phyloP scores from a whole-genome alignment of 2,113 vertebrate species.

The Podarcis cretensis region DNA sequence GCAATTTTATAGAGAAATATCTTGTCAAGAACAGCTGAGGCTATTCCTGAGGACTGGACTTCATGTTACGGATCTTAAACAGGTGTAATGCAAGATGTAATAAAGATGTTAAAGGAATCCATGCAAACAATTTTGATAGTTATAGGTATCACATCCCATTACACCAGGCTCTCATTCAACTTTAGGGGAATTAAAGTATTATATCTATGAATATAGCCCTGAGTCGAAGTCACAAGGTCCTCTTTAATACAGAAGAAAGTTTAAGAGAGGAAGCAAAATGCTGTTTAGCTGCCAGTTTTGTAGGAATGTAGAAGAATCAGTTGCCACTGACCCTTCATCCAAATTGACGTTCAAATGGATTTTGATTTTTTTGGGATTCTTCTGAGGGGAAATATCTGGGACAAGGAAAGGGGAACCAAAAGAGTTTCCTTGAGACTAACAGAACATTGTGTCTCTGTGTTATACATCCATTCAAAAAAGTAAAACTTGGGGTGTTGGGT shows the following conservation, averaged over 20 bases:
- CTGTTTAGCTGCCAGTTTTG: slow-evolving; percentile 24
- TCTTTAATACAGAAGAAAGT: neutral
- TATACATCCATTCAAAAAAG: neutral
- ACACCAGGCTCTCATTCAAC: slow-evolving; percentile 31
- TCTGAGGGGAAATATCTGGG: neutral
- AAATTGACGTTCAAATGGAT: slow-evolving; percentile 13
- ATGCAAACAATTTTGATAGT: neutral
- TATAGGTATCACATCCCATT: slow-evolving; percentile 2
- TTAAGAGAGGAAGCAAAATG: slow-evolving; percentile 12
- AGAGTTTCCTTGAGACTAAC: slow-evolving; percentile 15
- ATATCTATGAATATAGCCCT: neutral
- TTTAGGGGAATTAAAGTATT: neutral
- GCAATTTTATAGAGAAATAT: slow-evolving; percentile 53
- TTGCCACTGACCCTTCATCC: neutral
- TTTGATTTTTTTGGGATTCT: neutral
- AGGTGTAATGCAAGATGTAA: slow-evolving; percentile 35
- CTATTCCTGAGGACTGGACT: slow-evolving; percentile 38
- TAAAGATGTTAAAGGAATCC: slow-evolving; percentile 42
- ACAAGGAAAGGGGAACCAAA: neutral
- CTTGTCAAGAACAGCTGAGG: slow-evolving; percentile 40
- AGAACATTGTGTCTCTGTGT: neutral
- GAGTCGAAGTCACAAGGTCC: neutral
- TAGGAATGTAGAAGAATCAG: slow-evolving; percentile 19
- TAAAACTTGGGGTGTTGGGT: neutral
- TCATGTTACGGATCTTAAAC: slow-evolving; percentile 50